A percentile compares a stretch with the other conserved stretches of the same genome.
phyloP scores from a whole-genome alignment of 1,140 invertebrate species.

The Cryptotermes secundus region DNA sequence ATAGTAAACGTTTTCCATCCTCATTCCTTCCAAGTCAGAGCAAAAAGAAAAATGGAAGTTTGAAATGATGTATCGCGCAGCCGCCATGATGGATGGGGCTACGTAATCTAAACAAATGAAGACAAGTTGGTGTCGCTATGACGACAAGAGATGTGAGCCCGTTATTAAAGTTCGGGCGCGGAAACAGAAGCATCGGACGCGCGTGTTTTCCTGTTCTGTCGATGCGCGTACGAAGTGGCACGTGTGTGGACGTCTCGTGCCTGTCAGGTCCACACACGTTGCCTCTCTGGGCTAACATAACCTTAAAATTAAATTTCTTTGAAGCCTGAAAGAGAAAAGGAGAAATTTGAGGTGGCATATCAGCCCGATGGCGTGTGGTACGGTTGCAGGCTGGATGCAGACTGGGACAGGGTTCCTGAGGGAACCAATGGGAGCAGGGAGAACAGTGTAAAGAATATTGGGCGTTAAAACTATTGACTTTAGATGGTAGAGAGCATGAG shows the following conservation, averaged over 20 bases:
- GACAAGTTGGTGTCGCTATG: background rate
- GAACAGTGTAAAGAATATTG: no score
- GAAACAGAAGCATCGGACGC: background rate
- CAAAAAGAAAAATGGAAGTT: background rate
- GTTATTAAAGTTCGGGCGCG: background rate
- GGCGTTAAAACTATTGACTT: no score
- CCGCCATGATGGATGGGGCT: slow-evolving; percentile 8
- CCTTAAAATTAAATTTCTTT: no score
- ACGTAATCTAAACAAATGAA: slow-evolving; percentile 5
- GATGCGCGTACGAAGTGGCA: background rate
- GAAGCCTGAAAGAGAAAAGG: no score
- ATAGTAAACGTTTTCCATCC: no score
- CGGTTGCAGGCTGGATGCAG: no score
- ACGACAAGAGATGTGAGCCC: background rate
- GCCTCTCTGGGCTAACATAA: background rate
- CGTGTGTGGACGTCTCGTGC: background rate
- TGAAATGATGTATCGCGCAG: background rate
- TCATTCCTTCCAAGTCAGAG: background rate
- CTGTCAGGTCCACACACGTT: background rate
- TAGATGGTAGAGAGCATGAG: no score
- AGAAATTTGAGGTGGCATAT: no score
- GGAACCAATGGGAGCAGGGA: no score
- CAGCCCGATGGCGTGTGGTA: no score
- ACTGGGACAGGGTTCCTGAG: no score
- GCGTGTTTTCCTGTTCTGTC: background rate